Evolutionary conservation across 2,113 vertebrate species (phyloP), one percentile per base, ranked within the genome.

Genomic region (Emydura subglobosa): DNA sequence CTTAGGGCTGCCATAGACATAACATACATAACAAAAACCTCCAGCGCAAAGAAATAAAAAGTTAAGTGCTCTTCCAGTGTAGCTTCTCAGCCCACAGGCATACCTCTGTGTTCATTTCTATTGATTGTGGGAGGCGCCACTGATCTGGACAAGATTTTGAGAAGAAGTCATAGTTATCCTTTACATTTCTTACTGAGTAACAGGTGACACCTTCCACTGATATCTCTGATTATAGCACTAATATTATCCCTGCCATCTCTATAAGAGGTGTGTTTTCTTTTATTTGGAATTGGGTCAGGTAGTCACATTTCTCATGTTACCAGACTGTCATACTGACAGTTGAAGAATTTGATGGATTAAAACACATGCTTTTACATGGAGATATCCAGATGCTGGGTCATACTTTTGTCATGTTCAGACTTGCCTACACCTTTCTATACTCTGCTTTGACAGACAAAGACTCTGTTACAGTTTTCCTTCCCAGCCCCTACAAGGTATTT

Each of bases 281-380:
- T 44, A 61, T 54, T 21, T n/a, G 86, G 84, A 65, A 0, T 7
- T 86, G 55, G 13, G 5, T 81, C 53, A 5, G 2, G 0, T 39
- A 42, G 78, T 74, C 5, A 9, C 85, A 1, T 17, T 27, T 51
- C 47, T 39, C 39, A 65, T 9, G 53, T 90, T 92, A 85, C 78
- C 44, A 83, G 34, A 10, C 29, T 85, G 7, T 42, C 83, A 10
- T 34, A 24, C 3, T 85, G 81, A 29, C 17, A 53, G 83, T 74
- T 39, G 53, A 74, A 54, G 9, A 21, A 85, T 50, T 29, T 76
- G 65, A 83, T n/a, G 13, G 50, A 57, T 83, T 93, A 87, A 86
- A 89, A 82, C 8, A 79, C 50, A 14, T 54, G 22, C 57, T 95
- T 96, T 91, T 90, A 55, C 65, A 3, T 49, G 24, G 79, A 86